phyloP scores from a whole-genome alignment of 2,888 invertebrate species.

The Campoletis raptor region DNA sequence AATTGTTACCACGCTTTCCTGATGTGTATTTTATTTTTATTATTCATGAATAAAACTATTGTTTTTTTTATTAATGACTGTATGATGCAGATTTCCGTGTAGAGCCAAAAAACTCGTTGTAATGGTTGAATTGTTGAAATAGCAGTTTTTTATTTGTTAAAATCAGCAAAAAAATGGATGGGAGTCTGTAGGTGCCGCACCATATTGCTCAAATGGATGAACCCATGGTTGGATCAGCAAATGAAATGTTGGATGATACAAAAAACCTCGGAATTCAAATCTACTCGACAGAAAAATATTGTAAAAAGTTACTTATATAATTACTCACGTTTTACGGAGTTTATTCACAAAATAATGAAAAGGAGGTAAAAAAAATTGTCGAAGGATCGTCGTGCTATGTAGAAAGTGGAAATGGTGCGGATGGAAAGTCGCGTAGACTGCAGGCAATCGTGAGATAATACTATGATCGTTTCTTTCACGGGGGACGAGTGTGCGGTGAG shows the following conservation, averaged over 20 bases:
- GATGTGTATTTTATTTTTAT: neutral
- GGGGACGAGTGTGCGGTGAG: slow-evolving; percentile 17
- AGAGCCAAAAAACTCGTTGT: too few species aligned
- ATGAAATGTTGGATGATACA: neutral
- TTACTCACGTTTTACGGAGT: neutral
- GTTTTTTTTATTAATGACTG: neutral
- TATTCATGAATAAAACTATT: neutral
- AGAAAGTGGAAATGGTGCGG: neutral
- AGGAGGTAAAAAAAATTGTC: neutral
- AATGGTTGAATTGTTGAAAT: too few species aligned
- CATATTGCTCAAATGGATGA: too few species aligned
- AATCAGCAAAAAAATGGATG: too few species aligned
- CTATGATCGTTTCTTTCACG: slow-evolving; percentile 15
- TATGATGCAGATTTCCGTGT: neutral
- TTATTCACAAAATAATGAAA: neutral
- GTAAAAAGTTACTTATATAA: neutral
- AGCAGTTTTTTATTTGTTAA: too few species aligned
- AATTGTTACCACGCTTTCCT: neutral
- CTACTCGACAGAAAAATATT: neutral
- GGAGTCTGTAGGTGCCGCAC: too few species aligned
- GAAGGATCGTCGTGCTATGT: neutral
- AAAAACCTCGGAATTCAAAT: neutral
- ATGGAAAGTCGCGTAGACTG: slow-evolving; percentile 14
- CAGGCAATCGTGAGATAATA: slow-evolving; percentile 37
- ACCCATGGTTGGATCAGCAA: too few species aligned